Percentiles rank a stretch among this genome's conserved stretches.
Conservation (phyloP, 2,888 invertebrate species). For the Cerastis leucographa region DNA sequence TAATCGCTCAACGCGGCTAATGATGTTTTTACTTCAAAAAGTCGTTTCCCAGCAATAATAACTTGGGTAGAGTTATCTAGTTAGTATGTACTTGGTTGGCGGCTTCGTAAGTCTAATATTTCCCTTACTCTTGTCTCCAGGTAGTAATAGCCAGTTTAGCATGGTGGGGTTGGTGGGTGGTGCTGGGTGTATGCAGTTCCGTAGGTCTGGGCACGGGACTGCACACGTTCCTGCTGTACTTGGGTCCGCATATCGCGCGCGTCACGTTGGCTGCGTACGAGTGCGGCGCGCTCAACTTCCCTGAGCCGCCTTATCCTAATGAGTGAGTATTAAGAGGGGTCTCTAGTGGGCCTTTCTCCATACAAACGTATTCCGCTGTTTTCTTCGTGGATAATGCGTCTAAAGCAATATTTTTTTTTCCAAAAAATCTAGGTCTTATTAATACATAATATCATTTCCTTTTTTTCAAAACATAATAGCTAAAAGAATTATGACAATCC, state of each 20-base stretch:
- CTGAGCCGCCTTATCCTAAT: conserved; percentile 99
- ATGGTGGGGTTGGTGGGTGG: conserved; percentile 97
- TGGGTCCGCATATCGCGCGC: conserved; percentile 99
- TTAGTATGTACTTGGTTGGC: not conserved
- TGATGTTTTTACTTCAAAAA: too few relatives aligned
- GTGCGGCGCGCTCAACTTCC: conserved; percentile 98
- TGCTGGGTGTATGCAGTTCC: conserved; percentile 98
- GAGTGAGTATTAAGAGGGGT: conserved; percentile 95
- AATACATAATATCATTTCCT: too few relatives aligned
- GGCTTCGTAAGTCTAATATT: not conserved
- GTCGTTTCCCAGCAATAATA: not conserved
- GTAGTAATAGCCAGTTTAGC: conserved; percentile 83
- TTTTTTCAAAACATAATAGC: too few relatives aligned
- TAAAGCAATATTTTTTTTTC: too few relatives aligned
- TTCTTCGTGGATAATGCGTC: too few relatives aligned
- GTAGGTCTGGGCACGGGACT: conserved; percentile 99
- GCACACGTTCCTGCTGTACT: conserved; percentile 99
- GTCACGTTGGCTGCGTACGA: conserved; percentile 99
- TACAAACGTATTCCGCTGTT: too few relatives aligned
- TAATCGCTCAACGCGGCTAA: too few relatives aligned
- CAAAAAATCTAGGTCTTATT: too few relatives aligned
- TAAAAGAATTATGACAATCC: too few relatives aligned
- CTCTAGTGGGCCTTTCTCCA: too few relatives aligned
- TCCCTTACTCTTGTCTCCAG: conserved; percentile 59
- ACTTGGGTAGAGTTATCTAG: not conserved